Percentiles rank a stretch among this genome's conserved stretches.
phyloP scores from a whole-genome alignment of 1,140 invertebrate genomes.

The Chelonus insularis region DNA sequence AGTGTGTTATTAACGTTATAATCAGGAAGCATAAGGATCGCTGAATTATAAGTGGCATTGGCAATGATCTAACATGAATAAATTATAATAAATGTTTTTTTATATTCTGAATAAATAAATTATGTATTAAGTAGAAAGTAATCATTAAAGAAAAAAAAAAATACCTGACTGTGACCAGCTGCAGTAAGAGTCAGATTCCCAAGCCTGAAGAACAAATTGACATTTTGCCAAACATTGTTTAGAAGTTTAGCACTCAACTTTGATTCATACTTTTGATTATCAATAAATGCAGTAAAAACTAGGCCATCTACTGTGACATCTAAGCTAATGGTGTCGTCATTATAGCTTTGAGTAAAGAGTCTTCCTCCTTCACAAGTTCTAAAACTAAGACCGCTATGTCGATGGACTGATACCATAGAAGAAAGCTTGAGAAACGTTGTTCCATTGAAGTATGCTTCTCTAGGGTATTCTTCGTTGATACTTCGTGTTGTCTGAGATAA shows the following conservation, averaged over 20 bases:
- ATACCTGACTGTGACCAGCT: conserved; percentile 60
- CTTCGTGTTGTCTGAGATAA: conserved; percentile 25
- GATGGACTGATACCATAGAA: conserved; percentile 72
- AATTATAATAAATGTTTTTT: no score
- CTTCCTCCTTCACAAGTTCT: conserved; percentile 76
- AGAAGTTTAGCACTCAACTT: conserved; percentile 68
- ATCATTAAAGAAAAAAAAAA: no score
- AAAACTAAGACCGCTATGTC: conserved; percentile 79
- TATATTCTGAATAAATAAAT: no score
- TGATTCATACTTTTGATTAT: conserved; percentile 64
- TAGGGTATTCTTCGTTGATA: conserved; percentile 52
- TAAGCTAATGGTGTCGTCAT: conserved; percentile 69
- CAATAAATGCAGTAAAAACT: conserved; percentile 64
- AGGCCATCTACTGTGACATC: conserved; percentile 70
- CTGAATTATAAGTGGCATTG: conserved; percentile 77
- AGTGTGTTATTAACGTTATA: conserved; percentile 65
- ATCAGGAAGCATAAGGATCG: conserved; percentile 70
- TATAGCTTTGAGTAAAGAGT: conserved; percentile 72
- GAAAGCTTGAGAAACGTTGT: conserved; percentile 72
- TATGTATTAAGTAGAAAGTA: no score
- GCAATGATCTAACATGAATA: conserved; percentile 67
- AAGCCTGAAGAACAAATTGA: conserved; percentile 68
- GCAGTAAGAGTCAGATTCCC: conserved; percentile 69
- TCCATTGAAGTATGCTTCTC: conserved; percentile 81
- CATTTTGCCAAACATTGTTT: conserved; percentile 80